A percentile compares a stretch with the other conserved stretches of the same genome.
Conservation (phyloP, 2,888 invertebrate species). For the Cantharis rufa region DNA sequence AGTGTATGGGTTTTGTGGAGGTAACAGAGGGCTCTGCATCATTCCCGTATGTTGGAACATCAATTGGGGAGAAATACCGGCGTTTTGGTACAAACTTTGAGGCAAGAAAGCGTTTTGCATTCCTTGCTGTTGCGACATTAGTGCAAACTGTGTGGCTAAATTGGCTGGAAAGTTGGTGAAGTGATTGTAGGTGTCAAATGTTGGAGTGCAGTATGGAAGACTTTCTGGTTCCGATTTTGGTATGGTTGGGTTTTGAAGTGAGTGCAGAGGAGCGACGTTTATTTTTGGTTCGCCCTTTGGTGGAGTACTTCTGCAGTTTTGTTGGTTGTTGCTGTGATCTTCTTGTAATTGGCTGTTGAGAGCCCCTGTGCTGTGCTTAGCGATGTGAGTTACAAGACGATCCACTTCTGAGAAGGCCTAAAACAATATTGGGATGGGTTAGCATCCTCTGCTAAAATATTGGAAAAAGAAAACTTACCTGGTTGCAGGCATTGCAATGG, state of each 20-base stretch:
- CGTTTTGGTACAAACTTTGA: conserved; percentile 51
- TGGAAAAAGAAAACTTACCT: conserved; percentile 50
- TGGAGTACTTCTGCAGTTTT: conserved; percentile 39
- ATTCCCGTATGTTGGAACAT: conserved; percentile 54
- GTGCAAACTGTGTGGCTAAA: conserved; percentile 52
- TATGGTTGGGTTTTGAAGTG: conserved; percentile 47
- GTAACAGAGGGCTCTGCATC: conserved; percentile 51
- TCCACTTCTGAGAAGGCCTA: conserved; percentile 74
- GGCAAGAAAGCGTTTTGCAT: conserved; percentile 51
- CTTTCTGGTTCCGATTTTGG: conserved; percentile 36
- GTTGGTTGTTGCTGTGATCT: conserved; percentile 34
- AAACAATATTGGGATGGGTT: background rate
- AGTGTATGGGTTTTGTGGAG: conserved; percentile 45
- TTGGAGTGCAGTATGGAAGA: conserved; percentile 46
- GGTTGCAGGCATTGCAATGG: conserved; percentile 80
- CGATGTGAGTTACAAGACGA: conserved; percentile 69
- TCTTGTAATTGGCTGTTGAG: conserved; percentile 57
- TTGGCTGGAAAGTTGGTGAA: conserved; percentile 54
- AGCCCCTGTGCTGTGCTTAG: conserved; percentile 69
- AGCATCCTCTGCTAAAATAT: background rate
- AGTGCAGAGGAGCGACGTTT: conserved; percentile 52
- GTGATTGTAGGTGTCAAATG: conserved; percentile 53
- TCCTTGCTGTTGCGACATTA: conserved; percentile 52
- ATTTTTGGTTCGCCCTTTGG: conserved; percentile 49
- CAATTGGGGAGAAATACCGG: conserved; percentile 48